Evolutionary conservation across 2,888 invertebrate genomes (phyloP), one percentile per base, ranked within the genome.

Genomic region (Dasypogon diadema): DNA sequence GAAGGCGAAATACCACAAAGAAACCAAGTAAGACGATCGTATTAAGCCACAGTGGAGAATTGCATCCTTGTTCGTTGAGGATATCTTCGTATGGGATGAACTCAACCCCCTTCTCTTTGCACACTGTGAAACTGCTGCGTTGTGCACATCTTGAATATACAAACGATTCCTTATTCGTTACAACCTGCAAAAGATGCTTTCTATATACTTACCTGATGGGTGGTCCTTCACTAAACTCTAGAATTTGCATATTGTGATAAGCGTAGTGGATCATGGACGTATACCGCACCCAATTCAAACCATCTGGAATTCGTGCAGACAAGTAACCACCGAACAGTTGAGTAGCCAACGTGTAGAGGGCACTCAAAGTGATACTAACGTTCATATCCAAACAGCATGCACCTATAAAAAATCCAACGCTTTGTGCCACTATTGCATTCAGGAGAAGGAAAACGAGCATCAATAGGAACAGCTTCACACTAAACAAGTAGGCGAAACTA

Each of bases 231-330:
- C 89, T 88, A 82, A 93, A 93, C 83, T 94, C 93, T 54, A 93
- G 88, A 79, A 92, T 92, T 84, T 93, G 92, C 92, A 93, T 92
- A 84, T 93, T 93, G 82, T 92, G 91, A 85, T 92, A 93, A 76
- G 93, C 92, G 84, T 93, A 93, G 84, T 92, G 92, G 70, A 93
- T 90, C 91, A 93, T 91, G 65, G 92, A 92, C 75, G 91, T 88
- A 82, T 92, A 92, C 79, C 91, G 89, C 84, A 92, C 89, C 92
- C 92, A 93, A 81, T 90, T 90, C 75, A 93, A 85, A 89, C 92
- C 92, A 34, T 89, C 87, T 18, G 93, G 92, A 81, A 93, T 91
- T 82, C 91, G 89, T 54, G 91, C 91, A 58, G 92, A 91, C 79
- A 93, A 87, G 84, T 92, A 93, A 42, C 92, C 88, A 78, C 93